Evolutionary conservation across 2,797 vertebrate species (phyloP), one percentile per base, ranked within the genome.

Genomic region (Malacoctenus gilli): DNA sequence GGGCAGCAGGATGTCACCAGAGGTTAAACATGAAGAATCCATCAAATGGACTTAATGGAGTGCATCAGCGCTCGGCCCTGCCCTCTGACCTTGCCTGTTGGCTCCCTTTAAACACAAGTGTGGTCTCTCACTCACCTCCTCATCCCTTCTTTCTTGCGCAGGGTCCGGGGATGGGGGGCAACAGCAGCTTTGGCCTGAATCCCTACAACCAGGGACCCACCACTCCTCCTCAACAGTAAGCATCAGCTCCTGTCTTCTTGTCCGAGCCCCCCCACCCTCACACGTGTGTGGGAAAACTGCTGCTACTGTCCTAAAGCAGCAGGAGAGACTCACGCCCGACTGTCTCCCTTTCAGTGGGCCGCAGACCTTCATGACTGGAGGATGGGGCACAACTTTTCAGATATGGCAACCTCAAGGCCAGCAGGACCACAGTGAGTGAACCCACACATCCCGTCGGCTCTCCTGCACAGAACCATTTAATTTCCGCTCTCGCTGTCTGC

Each of bases 221-320:
- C 14, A 93, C 94, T 40, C 93, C 96, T 78, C 97, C 97, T 83
- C 97, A 97, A 82, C 97, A 97, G 97, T 98, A 92, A 95, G 94
- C 61, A 8, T 56, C 40, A n/a, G 2, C 11, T 46, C 55, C 21
- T 73, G 7, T 18, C 6, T 5, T 1, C 4, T 28, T 1, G 1
- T 28, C 25, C 9, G 25, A 2, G 25, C 25, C 25, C 1, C 25
- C n/a, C n/a, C n/a, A n/a, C 38, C 21, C 37, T 15, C 3, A 0
- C 21, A 2, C 10, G 2, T 12, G 23, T 57, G n/a, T n/a, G n/a
- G n/a, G n/a, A n/a, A n/a, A n/a, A n/a, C n/a, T n/a, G n/a, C n/a
- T n/a, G n/a, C n/a, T n/a, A n/a, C n/a, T n/a, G n/a, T n/a, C n/a
- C n/a, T n/a, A n/a, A n/a, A n/a, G n/a, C n/a, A n/a, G n/a, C n/a